These are phyloP conservation scores for Drosophila varians DNA, from an alignment of 1,140 invertebrate species.

Conservation along the genomic window DNA sequence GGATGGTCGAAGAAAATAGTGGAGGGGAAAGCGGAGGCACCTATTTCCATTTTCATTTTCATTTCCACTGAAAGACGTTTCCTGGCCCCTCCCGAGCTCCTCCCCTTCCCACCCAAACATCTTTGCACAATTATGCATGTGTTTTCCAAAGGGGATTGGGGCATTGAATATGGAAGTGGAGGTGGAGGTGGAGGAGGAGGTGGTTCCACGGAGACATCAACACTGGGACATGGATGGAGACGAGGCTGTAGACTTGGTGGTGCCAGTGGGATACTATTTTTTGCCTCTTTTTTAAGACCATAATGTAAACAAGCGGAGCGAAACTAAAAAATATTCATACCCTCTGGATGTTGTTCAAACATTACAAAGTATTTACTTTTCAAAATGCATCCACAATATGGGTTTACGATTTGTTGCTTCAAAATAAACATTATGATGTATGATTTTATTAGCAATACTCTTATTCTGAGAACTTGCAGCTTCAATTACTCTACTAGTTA, in stretches of 20 bases:
- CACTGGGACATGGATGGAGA: conserved; percentile 9
- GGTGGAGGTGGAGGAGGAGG: not conserved
- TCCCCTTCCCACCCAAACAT: not conserved
- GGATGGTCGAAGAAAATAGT: not conserved
- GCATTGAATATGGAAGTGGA: not conserved
- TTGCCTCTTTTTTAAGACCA: no score
- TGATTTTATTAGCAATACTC: not conserved
- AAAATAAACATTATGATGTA: no score
- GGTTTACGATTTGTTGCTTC: no score
- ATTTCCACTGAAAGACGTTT: conserved; percentile 79
- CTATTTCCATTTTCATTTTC: conserved; percentile 69
- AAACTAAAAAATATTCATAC: no score
- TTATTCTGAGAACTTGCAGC: not conserved
- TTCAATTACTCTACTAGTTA: no score
- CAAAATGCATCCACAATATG: no score
- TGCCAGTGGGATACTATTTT: not conserved
- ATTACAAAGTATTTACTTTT: no score
- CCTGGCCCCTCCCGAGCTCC: conserved; percentile 33
- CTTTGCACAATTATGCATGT: conserved; percentile 6
- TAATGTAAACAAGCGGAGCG: no score
- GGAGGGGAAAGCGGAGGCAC: not conserved
- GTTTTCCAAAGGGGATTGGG: not conserved
- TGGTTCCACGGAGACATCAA: conserved; percentile 17
- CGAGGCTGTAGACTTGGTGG: conserved; percentile 15
- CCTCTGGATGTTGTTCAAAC: no score